Conservation (phyloP, 2,888 invertebrate genomes). For the Candidula unifasciata region DNA sequence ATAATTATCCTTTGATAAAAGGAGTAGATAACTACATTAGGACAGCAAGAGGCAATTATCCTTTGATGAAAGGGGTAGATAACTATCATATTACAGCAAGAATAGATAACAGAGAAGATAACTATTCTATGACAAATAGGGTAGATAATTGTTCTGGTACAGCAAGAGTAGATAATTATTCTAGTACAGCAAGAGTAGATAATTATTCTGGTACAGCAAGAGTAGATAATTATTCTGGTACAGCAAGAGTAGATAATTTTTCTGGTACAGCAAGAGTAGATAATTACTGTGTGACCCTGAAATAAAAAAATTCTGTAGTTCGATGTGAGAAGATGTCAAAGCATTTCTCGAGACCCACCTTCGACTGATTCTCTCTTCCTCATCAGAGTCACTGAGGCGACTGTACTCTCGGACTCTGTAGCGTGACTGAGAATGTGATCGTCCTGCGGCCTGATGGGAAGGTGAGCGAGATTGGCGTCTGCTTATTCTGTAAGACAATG, state of each 20-base stretch:
- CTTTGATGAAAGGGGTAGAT: neutral
- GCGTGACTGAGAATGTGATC: constrained; percentile 40
- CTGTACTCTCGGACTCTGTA: constrained; percentile 59
- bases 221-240: neutral
- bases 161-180: neutral
- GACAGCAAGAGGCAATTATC: neutral
- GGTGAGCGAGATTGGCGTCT: constrained; percentile 61
- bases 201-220: neutral
- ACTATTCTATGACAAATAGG: neutral
- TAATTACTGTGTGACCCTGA: neutral
- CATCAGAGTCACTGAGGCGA: constrained; percentile 56
- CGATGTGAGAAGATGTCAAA: too few relatives aligned
- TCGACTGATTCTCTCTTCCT: constrained; percentile 54
- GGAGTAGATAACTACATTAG: neutral
- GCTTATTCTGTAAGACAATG: constrained; percentile 10
- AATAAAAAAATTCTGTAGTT: too few relatives aligned
- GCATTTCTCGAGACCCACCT: constrained; percentile 11
- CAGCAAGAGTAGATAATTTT: neutral
- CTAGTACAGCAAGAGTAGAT: neutral
- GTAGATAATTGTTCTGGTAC: neutral
- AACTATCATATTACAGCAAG: neutral
- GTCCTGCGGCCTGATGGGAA: constrained; percentile 52
- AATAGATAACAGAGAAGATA: neutral
- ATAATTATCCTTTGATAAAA: neutral
- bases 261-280: neutral